Conservation (phyloP, 2,797 vertebrate species). For the Coregonus suidteri region DNA sequence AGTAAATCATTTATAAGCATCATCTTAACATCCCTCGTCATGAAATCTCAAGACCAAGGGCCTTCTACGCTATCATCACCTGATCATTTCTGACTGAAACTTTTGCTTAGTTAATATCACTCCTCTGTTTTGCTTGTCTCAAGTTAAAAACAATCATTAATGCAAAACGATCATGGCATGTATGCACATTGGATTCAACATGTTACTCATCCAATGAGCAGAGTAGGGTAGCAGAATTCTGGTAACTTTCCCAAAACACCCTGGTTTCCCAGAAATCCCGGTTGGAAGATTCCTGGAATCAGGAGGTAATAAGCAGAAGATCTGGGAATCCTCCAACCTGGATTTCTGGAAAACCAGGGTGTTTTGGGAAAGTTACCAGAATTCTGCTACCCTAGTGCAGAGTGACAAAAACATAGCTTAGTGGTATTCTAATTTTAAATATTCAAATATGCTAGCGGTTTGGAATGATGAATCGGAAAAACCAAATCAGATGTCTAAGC, state of each 20-base stretch:
- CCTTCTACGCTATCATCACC: neutral
- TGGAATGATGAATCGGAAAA: neutral
- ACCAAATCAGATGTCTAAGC: neutral
- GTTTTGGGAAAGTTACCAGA: too few relatives aligned
- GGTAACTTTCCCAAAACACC: too few relatives aligned
- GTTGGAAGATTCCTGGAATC: too few relatives aligned
- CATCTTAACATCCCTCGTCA: neutral
- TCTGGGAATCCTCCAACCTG: too few relatives aligned
- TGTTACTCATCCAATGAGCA: too few relatives aligned
- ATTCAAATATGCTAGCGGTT: neutral
- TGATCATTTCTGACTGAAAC: too few relatives aligned
- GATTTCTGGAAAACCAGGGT: too few relatives aligned
- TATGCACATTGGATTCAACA: neutral
- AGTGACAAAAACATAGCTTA: neutral
- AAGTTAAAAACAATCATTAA: neutral
- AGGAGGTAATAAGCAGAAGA: too few relatives aligned
- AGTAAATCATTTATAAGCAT: constrained; percentile 39
- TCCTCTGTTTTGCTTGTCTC: neutral
- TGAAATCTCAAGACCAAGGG: neutral
- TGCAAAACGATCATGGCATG: neutral
- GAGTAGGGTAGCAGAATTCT: too few relatives aligned
- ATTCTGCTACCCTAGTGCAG: neutral
- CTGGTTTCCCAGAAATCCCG: too few relatives aligned
- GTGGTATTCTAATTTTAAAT: neutral
- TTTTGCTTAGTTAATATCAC: neutral